These are phyloP conservation scores for Drosophila tanythrix DNA, from an alignment of 2,888 invertebrate genomes.

Conservation along the genomic window DNA sequence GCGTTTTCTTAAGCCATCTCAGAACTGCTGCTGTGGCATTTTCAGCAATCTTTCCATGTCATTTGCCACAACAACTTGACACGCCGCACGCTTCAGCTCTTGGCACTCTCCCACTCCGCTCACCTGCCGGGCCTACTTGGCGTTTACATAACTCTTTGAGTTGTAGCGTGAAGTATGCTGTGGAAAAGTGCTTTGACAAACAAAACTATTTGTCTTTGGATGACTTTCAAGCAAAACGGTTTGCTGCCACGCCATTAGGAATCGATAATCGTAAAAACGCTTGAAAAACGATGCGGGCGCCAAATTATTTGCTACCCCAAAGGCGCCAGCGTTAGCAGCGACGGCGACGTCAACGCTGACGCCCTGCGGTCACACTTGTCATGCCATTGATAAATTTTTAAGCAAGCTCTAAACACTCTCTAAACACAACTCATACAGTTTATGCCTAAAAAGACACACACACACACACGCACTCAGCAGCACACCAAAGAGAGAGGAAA, in stretches of 20 bases:
- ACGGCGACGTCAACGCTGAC: constrained; percentile 16
- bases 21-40: constrained; percentile 46
- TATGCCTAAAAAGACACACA: constrained; percentile 51
- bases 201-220: constrained; percentile 72
- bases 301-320: constrained; percentile 47
- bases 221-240: constrained; percentile 57
- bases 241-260: constrained; percentile 51
- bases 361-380: constrained; percentile 72
- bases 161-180: constrained; percentile 32
- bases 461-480: background rate
- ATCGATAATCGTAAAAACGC: constrained; percentile 73
- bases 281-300: constrained; percentile 64
- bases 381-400: constrained; percentile 79
- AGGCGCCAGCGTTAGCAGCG: constrained; percentile 39
- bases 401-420: constrained; percentile 79
- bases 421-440: constrained; percentile 75
- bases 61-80: constrained; percentile 57
- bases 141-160: constrained; percentile 51
- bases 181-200: constrained; percentile 69
- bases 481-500: constrained; percentile 1
- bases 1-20: constrained; percentile 5
- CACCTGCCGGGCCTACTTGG: constrained; percentile 50
- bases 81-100: constrained; percentile 19
- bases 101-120: background rate
- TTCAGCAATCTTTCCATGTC: constrained; percentile 63